Percentiles rank a stretch among this genome's conserved stretches.
These are phyloP conservation scores for Ceratosolen solmsi DNA, from an alignment of 1,140 invertebrate species.

Conservation along the genomic window DNA sequence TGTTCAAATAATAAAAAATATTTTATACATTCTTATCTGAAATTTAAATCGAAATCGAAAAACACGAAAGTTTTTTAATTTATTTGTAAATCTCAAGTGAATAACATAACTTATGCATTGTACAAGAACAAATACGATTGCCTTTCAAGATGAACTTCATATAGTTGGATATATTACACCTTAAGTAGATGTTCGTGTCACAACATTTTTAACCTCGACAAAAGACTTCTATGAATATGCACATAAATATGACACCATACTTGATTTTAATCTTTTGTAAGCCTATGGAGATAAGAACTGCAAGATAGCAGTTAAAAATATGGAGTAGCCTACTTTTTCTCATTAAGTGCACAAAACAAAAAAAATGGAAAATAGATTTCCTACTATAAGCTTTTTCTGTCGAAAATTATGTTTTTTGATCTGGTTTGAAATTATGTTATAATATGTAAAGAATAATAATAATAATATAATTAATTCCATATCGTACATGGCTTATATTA, in stretches of 20 bases:
- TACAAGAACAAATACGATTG: not conserved
- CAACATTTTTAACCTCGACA: slow-evolving; percentile 32
- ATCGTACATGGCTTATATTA: too few species aligned
- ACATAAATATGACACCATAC: not conserved
- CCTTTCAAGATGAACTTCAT: slow-evolving; percentile 20
- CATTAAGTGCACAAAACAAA: not conserved
- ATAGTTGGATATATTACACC: not conserved
- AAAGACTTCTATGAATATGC: not conserved
- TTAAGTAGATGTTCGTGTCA: not conserved
- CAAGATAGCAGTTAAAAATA: slow-evolving; percentile 34
- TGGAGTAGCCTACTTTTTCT: slow-evolving; percentile 35
- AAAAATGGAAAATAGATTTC: not conserved
- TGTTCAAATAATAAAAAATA: too few species aligned
- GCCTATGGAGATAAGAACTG: slow-evolving; percentile 28
- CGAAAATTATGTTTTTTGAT: not conserved
- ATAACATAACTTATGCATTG: not conserved
- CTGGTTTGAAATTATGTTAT: too few species aligned
- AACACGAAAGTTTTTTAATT: too few species aligned
- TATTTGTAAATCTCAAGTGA: slow-evolving; percentile 10
- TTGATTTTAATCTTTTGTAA: not conserved
- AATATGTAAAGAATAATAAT: too few species aligned
- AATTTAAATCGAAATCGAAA: too few species aligned
- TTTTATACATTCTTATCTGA: too few species aligned
- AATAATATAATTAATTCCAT: too few species aligned
- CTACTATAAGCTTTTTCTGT: not conserved